Conservation (phyloP, 2,113 vertebrate genomes). For the Baryphthengus martii region DNA sequence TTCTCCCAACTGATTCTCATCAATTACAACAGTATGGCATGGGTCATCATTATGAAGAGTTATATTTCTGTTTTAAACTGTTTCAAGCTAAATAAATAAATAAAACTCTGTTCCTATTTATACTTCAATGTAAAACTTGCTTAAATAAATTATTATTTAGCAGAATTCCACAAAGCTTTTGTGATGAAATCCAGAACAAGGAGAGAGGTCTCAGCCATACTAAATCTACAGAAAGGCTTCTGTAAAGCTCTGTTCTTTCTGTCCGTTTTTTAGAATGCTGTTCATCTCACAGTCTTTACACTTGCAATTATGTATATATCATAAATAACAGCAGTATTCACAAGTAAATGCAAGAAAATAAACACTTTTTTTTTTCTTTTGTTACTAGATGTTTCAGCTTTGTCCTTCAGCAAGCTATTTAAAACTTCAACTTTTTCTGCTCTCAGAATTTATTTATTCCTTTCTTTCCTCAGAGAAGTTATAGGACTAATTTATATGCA, state of each 20-base stretch:
- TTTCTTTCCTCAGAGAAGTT: not conserved
- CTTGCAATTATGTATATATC: not conserved
- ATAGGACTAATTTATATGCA: slow-evolving; percentile 16
- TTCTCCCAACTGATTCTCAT: not conserved
- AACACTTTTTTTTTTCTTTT: not conserved
- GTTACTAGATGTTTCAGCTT: not conserved
- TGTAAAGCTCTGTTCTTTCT: no score
- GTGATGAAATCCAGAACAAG: not conserved
- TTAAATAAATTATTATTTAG: not conserved
- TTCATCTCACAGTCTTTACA: not conserved
- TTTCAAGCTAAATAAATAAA: not conserved
- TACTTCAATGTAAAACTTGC: not conserved
- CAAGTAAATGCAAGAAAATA: not conserved
- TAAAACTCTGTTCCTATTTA: not conserved
- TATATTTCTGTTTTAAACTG: not conserved
- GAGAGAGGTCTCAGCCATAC: not conserved
- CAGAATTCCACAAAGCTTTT: not conserved
- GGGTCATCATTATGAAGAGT: not conserved
- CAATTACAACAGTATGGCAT: not conserved
- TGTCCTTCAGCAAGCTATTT: not conserved
- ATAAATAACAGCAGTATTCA: not conserved
- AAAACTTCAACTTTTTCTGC: not conserved
- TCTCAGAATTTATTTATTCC: not conserved
- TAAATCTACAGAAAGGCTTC: not conserved
- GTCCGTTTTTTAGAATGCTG: not conserved